These are phyloP conservation scores for Hyperoplus immaculatus DNA, from an alignment of 2,797 vertebrate species.

Conservation along the genomic window DNA sequence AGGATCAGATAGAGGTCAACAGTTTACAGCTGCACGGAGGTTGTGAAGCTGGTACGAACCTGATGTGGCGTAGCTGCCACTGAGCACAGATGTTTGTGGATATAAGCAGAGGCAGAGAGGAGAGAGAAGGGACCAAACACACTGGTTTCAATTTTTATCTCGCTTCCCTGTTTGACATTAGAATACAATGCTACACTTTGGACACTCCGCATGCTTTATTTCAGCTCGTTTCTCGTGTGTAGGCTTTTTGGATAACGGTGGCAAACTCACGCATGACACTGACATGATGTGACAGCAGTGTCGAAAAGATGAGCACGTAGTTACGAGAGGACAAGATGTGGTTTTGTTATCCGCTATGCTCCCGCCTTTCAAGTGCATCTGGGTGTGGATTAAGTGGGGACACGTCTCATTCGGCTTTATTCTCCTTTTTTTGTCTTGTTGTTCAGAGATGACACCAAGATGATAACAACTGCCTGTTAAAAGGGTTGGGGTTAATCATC, in stretches of 20 bases:
- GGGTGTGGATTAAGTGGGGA: no score
- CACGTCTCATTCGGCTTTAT: no score
- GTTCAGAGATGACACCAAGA: no score
- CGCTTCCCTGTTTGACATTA: slow-evolving; percentile 29
- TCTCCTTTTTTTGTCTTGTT: no score
- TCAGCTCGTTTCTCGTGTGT: slow-evolving; percentile 4
- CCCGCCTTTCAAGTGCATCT: no score
- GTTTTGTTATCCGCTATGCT: background rate
- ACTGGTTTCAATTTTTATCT: slow-evolving; percentile 29
- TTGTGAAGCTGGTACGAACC: slow-evolving; percentile 33
- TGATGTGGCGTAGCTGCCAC: slow-evolving; percentile 34
- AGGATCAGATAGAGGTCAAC: slow-evolving; percentile 66
- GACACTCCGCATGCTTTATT: background rate
- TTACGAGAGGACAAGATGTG: background rate
- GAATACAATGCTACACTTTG: background rate
- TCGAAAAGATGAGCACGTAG: background rate
- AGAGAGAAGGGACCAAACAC: slow-evolving; percentile 6
- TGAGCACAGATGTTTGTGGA: slow-evolving; percentile 26
- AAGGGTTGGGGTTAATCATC: no score
- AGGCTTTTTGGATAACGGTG: background rate
- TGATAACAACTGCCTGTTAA: no score
- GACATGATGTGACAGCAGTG: slow-evolving; percentile 15
- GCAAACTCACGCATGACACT: slow-evolving; percentile 2
- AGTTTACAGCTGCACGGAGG: slow-evolving; percentile 53
- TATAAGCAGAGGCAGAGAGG: slow-evolving; percentile 15